Evolutionary conservation across 2,113 vertebrate genomes (phyloP).

Genomic region (Phoenicopterus ruber): DNA sequence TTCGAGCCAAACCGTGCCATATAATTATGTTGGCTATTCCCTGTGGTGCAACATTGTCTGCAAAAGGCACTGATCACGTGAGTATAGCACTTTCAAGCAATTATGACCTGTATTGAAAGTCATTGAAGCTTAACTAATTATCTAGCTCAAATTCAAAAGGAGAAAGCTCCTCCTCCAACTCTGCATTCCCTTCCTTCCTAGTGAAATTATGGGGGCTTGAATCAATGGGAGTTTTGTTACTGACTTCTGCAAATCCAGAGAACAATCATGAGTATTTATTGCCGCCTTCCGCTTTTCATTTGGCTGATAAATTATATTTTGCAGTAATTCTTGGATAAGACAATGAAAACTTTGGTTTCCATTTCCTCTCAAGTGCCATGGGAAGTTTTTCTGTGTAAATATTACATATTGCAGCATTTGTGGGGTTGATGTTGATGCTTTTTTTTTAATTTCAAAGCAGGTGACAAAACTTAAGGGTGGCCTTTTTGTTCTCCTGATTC

Average conservation of each 20-base stretch:
- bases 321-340: background rate
- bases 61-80: background rate
- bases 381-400: background rate
- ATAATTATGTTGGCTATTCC: background rate
- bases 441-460: background rate
- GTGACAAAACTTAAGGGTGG: background rate
- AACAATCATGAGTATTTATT: background rate
- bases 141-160: background rate
- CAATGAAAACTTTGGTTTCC: background rate
- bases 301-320: background rate
- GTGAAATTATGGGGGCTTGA: background rate
- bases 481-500: background rate
- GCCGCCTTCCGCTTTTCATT: background rate
- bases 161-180: background rate
- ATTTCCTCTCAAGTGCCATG: background rate
- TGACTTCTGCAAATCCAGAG: background rate
- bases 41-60: background rate
- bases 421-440: background rate
- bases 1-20: background rate
- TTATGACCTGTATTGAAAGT: background rate
- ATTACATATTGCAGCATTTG: background rate
- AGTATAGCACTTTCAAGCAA: background rate
- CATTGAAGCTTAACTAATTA: conserved; percentile 37
- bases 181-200: background rate
- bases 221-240: background rate